phyloP scores from a whole-genome alignment of 1,140 invertebrate genomes.

The Rhyzopertha dominica region DNA sequence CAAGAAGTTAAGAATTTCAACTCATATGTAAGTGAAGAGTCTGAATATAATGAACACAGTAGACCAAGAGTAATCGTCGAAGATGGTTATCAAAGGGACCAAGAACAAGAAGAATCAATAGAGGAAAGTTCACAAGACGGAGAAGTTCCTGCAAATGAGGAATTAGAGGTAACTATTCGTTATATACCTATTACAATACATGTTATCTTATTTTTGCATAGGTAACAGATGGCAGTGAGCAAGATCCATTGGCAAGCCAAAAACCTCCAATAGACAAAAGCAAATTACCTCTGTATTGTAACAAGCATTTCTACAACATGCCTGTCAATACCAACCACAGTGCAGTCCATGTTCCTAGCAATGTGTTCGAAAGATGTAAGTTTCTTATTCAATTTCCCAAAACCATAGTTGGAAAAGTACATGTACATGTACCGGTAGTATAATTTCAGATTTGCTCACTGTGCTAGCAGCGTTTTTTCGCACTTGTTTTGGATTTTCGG shows the following conservation, averaged over 20 bases:
- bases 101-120: slow-evolving; percentile 16
- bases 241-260: slow-evolving; percentile 43
- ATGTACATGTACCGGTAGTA: no score
- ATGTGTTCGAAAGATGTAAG: slow-evolving; percentile 88
- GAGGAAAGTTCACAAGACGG: slow-evolving; percentile 44
- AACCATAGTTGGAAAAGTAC: not conserved
- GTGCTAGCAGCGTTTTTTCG: not conserved
- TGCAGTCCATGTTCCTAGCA: slow-evolving; percentile 92
- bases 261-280: slow-evolving; percentile 47
- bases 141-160: slow-evolving; percentile 23
- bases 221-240: slow-evolving; percentile 32
- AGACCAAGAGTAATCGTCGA: no score
- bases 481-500: no score
- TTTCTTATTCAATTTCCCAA: no score
- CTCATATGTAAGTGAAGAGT: no score
- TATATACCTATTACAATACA: slow-evolving; percentile 2
- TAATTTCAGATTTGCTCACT: not conserved
- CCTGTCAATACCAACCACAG: slow-evolving; percentile 79
- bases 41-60: no score
- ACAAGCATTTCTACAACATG: slow-evolving; percentile 73
- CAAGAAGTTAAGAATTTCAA: no score
- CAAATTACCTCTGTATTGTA: slow-evolving; percentile 56
- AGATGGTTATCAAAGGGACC: slow-evolving; percentile 32
- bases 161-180: slow-evolving; percentile 21
- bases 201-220: slow-evolving; percentile 11